These are phyloP conservation scores for Pogonocherus hispidulus DNA, from an alignment of 2,888 invertebrate genomes.

Conservation along the genomic window DNA sequence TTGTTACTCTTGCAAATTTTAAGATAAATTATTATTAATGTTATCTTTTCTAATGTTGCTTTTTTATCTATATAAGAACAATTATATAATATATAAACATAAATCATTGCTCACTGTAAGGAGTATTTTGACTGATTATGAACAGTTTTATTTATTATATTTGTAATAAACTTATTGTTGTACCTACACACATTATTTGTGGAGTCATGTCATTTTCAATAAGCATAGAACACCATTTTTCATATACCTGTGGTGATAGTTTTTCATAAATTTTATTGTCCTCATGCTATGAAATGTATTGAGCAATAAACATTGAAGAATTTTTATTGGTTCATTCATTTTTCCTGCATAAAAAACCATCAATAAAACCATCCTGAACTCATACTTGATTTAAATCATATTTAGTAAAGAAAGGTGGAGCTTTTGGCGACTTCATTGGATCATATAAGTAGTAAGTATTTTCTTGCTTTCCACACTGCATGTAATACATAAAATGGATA, in stretches of 20 bases:
- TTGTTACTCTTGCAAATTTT: conserved; percentile 65
- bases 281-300: conserved; percentile 28
- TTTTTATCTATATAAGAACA: conserved; percentile 38
- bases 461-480: too few relatives aligned
- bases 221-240: conserved; percentile 36
- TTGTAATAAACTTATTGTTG: conserved; percentile 21
- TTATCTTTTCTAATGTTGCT: conserved; percentile 48
- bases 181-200: conserved; percentile 21
- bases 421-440: too few relatives aligned
- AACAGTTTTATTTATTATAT: conserved; percentile 19
- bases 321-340: neutral
- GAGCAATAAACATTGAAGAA: conserved; percentile 33
- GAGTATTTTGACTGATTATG: conserved; percentile 43
- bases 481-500: too few relatives aligned
- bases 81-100: conserved; percentile 23
- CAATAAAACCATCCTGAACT: too few relatives aligned
- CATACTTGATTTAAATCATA: too few relatives aligned
- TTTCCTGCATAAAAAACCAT: too few relatives aligned
- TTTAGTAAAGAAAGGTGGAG: too few relatives aligned
- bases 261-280: conserved; percentile 35
- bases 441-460: too few relatives aligned
- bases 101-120: conserved; percentile 41
- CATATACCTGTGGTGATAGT: conserved; percentile 28
- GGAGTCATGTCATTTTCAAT: conserved; percentile 24
- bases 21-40: conserved; percentile 53